A percentile compares a stretch with the other conserved stretches of the same genome.
Evolutionary conservation across 1,140 invertebrate species (phyloP).

Genomic region (Plectrocnemia conspersa): DNA sequence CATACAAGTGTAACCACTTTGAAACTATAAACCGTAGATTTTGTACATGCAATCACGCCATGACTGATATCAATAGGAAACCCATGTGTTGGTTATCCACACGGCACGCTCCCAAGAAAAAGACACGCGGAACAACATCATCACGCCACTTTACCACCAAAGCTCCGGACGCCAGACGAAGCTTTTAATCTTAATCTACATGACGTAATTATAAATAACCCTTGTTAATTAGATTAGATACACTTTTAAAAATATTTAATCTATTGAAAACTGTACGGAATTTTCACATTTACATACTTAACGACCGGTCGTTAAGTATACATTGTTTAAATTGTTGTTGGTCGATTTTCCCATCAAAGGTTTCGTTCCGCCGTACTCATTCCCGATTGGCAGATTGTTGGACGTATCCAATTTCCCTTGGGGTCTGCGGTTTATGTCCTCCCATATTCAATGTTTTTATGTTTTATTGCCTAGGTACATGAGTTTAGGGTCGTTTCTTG

Average conservation of each 20-base stretch:
- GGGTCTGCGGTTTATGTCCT: background rate
- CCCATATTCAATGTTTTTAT: background rate
- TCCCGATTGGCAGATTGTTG: conserved; percentile 5
- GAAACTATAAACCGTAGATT: conserved; percentile 24
- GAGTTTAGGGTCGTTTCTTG: too few relatives aligned
- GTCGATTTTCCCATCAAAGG: conserved; percentile 4
- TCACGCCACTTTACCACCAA: conserved; percentile 14
- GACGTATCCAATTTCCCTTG: background rate
- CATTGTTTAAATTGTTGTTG: too few relatives aligned
- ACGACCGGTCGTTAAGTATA: too few relatives aligned
- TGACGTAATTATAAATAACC: too few relatives aligned
- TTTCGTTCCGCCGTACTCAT: background rate
- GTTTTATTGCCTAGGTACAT: too few relatives aligned
- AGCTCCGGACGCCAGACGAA: too few relatives aligned
- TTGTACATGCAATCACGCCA: conserved; percentile 21
- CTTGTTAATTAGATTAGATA: too few relatives aligned
- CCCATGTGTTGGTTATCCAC: conserved; percentile 8
- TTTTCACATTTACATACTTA: too few relatives aligned
- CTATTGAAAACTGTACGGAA: too few relatives aligned
- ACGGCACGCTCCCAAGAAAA: background rate
- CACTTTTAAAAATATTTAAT: too few relatives aligned
- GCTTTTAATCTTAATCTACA: too few relatives aligned
- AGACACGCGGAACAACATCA: conserved; percentile 9
- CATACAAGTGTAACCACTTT: conserved; percentile 24
- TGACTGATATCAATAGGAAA: conserved; percentile 22